These are phyloP conservation scores for Peromyscus nudipes DNA, from an alignment of 2,797 vertebrate genomes.

Conservation along the genomic window DNA sequence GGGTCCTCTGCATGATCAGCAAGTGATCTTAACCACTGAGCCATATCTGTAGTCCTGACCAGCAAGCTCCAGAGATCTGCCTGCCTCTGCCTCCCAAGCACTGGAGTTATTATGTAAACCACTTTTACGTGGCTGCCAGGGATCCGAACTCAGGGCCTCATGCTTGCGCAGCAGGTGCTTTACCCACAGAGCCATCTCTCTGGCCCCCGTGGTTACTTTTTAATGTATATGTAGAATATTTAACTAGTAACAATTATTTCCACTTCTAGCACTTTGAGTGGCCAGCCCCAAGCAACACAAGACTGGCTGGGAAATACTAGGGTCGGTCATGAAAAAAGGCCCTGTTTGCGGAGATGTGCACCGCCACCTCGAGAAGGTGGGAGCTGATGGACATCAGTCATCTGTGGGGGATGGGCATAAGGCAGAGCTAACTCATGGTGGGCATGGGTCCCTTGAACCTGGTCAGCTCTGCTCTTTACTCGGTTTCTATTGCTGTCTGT, in stretches of 20 bases:
- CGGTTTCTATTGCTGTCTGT: rapidly evolving
- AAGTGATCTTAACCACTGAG: background rate
- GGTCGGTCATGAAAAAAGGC: too few species aligned
- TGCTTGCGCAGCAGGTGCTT: background rate
- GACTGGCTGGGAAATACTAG: background rate
- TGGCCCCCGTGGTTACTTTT: background rate
- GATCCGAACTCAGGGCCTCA: background rate
- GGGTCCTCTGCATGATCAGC: background rate
- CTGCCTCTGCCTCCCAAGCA: background rate
- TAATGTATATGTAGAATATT: background rate
- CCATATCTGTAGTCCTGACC: background rate
- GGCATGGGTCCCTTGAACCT: background rate
- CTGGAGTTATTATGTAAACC: background rate
- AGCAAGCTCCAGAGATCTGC: background rate
- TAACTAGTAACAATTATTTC: background rate
- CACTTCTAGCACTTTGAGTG: background rate
- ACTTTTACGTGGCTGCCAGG: background rate
- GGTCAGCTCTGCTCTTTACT: background rate
- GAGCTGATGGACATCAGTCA: background rate
- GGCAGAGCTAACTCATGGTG: rapidly evolving
- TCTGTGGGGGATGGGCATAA: background rate
- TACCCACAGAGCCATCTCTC: too few species aligned
- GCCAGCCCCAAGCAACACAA: background rate
- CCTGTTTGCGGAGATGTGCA: background rate
- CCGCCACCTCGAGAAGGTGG: background rate